These are phyloP conservation scores for Odocoileus hemionus DNA, from an alignment of 2,113 vertebrate species.

Conservation along the genomic window DNA sequence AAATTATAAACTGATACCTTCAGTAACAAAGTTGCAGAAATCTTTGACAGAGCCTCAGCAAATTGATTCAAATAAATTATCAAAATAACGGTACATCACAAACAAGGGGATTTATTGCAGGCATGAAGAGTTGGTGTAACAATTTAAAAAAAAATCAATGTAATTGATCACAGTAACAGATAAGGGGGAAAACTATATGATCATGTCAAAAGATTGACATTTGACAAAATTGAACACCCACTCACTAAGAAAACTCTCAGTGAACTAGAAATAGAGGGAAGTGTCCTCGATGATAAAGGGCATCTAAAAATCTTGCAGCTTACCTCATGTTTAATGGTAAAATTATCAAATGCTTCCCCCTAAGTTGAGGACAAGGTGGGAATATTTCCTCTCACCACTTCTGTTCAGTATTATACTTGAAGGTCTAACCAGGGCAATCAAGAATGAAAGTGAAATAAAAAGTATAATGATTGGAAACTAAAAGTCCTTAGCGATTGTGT, in stretches of 20 bases:
- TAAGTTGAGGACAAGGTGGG: background rate
- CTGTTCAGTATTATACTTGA: fast-evolving
- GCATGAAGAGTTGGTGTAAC: background rate
- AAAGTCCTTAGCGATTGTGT: background rate
- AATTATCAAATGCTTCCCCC: background rate
- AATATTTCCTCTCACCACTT: background rate
- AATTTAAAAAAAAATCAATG: background rate
- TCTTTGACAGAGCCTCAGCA: background rate
- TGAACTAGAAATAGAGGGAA: background rate
- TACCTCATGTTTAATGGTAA: background rate
- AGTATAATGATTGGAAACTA: background rate
- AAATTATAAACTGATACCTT: background rate
- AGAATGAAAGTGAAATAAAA: background rate
- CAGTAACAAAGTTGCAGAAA: background rate
- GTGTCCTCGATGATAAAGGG: background rate
- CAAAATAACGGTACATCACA: background rate
- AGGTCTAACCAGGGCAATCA: background rate
- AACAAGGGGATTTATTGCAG: background rate
- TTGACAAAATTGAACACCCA: background rate
- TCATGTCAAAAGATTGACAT: background rate
- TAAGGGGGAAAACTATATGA: background rate
- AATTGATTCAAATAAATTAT: background rate
- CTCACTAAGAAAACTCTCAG: background rate
- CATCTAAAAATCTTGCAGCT: fast-evolving
- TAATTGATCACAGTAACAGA: background rate